phyloP scores from a whole-genome alignment of 2,113 vertebrate species.

The Oxyura jamaicensis region DNA sequence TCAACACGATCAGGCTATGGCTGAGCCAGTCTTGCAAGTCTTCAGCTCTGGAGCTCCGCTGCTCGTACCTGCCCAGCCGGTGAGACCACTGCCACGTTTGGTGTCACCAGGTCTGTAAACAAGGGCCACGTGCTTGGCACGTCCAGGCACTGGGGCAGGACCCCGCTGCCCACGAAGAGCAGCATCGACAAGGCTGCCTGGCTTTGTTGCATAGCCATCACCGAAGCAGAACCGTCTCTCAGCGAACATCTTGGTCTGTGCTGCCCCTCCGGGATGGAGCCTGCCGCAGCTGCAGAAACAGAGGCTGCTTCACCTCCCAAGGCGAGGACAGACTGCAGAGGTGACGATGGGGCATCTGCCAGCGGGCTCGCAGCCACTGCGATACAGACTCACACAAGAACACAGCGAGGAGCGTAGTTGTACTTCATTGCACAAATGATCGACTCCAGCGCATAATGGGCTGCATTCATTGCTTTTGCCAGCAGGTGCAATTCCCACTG shows the following conservation, averaged over 20 bases:
- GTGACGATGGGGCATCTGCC: slow-evolving; percentile 34
- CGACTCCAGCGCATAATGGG: slow-evolving; percentile 7
- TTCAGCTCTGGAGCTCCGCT: rapidly evolving
- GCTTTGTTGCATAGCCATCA: not conserved
- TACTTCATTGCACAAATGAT: slow-evolving; percentile 45
- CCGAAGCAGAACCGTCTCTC: not conserved
- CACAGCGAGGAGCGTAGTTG: not conserved
- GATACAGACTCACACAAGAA: slow-evolving; percentile 22
- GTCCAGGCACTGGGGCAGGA: not conserved
- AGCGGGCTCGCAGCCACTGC: rapidly evolving
- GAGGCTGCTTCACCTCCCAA: not conserved
- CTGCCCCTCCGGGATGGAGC: not conserved
- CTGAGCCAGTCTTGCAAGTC: not conserved
- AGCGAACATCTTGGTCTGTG: not conserved
- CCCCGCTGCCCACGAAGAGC: not conserved
- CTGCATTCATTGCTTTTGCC: slow-evolving; percentile 31
- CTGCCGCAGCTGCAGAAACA: not conserved
- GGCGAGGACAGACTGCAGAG: not conserved
- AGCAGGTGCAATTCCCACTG: slow-evolving; percentile 62
- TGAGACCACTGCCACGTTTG: not conserved
- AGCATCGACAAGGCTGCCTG: not conserved
- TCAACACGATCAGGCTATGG: not conserved
- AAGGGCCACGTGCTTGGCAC: not conserved
- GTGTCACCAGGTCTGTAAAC: not conserved
- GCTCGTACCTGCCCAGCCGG: not conserved